A percentile compares a stretch with the other conserved stretches of the same genome.
These are phyloP conservation scores for Notarius quadriscutis DNA, from an alignment of 2,113 vertebrate species.

Conservation along the genomic window DNA sequence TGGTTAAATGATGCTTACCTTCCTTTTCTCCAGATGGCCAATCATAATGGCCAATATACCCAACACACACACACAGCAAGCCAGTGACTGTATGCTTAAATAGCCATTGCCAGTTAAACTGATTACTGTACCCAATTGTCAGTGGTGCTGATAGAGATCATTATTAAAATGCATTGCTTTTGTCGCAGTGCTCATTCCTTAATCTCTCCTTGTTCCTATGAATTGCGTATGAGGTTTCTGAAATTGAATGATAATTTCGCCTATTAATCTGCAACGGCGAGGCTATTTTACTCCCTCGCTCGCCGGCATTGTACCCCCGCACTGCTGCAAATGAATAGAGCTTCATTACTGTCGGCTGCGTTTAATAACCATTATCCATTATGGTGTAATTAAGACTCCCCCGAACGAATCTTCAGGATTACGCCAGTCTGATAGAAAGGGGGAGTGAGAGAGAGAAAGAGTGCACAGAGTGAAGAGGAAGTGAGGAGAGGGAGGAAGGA, in stretches of 20 bases:
- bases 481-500: slow-evolving; percentile 15
- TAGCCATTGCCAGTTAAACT: slow-evolving; percentile 88
- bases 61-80: slow-evolving; percentile 42
- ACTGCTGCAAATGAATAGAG: slow-evolving; percentile 89
- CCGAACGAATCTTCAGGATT: slow-evolving; percentile 97
- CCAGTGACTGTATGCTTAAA: slow-evolving; percentile 74
- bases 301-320: slow-evolving; percentile 75
- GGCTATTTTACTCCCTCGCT: slow-evolving; percentile 91
- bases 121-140: slow-evolving; percentile 80
- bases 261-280: slow-evolving; percentile 95
- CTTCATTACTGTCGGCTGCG: slow-evolving; percentile 94
- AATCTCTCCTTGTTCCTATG: slow-evolving; percentile 93
- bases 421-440: slow-evolving; percentile 75
- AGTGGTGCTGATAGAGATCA: slow-evolving; percentile 72
- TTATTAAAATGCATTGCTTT: slow-evolving; percentile 89
- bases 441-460: slow-evolving; percentile 45
- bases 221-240: slow-evolving; percentile 97
- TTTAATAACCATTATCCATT: slow-evolving; percentile 99
- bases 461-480: slow-evolving; percentile 50
- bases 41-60: slow-evolving; percentile 38
- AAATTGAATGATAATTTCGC: slow-evolving; percentile 99
- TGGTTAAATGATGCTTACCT: slow-evolving; percentile 45
- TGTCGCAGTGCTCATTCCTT: slow-evolving; percentile 87
- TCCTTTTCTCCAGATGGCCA: slow-evolving; percentile 28
- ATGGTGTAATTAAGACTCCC: slow-evolving; percentile 99